Percentiles rank a stretch among this genome's conserved stretches.
These are phyloP conservation scores for Nothocercus nigrocapillus DNA, from an alignment of 2,113 vertebrate species.

Conservation along the genomic window DNA sequence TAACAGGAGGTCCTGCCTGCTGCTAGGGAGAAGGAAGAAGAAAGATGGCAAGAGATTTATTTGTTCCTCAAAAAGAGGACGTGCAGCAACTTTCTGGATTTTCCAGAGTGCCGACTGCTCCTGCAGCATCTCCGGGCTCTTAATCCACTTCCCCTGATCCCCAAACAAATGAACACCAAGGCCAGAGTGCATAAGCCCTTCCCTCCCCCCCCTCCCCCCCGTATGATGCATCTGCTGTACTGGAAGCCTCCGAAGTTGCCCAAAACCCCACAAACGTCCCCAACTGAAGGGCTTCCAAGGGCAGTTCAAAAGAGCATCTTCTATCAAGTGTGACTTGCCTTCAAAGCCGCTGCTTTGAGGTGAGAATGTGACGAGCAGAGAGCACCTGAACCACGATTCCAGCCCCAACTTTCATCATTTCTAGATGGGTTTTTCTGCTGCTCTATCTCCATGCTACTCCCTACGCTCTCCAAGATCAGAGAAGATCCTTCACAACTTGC, in stretches of 20 bases:
- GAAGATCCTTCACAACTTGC: background rate
- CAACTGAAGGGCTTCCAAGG: background rate
- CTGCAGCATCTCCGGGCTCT: rapidly evolving
- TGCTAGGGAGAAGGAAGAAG: background rate
- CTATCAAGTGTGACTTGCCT: background rate
- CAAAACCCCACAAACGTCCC: background rate
- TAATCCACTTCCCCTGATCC: background rate
- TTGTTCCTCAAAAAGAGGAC: background rate
- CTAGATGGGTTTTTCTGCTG: background rate
- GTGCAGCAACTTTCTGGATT: background rate
- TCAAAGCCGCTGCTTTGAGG: background rate
- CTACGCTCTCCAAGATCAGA: background rate
- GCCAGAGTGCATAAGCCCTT: background rate
- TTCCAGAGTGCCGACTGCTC: background rate
- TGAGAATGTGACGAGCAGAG: background rate
- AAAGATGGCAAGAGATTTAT: rapidly evolving
- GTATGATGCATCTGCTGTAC: background rate
- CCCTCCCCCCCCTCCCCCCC: too few species aligned
- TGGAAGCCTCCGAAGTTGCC: background rate
- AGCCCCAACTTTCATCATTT: background rate
- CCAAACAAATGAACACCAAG: background rate
- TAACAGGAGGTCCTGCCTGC: background rate
- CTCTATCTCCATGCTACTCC: background rate
- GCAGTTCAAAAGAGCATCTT: background rate
- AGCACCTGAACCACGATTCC: background rate